These are phyloP conservation scores for Neoscelio sp. DNA, from an alignment of 2,888 invertebrate species.

Conservation along the genomic window DNA sequence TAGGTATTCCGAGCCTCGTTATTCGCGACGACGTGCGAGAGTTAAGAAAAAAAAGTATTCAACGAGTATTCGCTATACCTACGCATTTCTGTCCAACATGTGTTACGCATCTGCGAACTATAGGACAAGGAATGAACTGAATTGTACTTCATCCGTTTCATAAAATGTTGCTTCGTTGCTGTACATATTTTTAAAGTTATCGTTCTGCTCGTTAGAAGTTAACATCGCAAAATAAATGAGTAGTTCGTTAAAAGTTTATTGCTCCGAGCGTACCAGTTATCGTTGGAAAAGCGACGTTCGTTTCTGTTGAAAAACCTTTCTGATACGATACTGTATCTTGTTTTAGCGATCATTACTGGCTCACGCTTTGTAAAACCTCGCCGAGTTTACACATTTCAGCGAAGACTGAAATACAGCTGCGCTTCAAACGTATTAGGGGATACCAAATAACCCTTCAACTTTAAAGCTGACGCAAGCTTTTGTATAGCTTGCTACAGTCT, in stretches of 20 bases:
- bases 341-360: conserved; percentile 12
- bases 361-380: conserved; percentile 7
- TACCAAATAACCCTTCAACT: conserved; percentile 19
- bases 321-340: not conserved
- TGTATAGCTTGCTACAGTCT: conserved; percentile 6
- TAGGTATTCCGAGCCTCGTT: conserved; percentile 1
- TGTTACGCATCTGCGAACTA: not conserved
- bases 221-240: too few species aligned
- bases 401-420: conserved; percentile 10
- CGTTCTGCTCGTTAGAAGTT: too few species aligned
- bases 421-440: too few species aligned
- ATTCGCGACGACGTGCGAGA: too few species aligned
- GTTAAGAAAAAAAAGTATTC: not conserved
- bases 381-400: not conserved
- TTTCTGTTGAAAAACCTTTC: conserved; percentile 1
- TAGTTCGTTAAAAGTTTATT: conserved; percentile 16
- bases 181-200: too few species aligned
- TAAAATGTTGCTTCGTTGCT: too few species aligned
- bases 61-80: too few species aligned
- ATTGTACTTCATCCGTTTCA: too few species aligned
- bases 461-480: conserved; percentile 35
- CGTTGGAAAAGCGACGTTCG: conserved; percentile 8
- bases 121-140: too few species aligned
- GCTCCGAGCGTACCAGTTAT: conserved; percentile 4
- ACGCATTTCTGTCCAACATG: conserved; percentile 1